Conservation (phyloP, 2,797 vertebrate species). For the Phrynocephalus forsythii region DNA sequence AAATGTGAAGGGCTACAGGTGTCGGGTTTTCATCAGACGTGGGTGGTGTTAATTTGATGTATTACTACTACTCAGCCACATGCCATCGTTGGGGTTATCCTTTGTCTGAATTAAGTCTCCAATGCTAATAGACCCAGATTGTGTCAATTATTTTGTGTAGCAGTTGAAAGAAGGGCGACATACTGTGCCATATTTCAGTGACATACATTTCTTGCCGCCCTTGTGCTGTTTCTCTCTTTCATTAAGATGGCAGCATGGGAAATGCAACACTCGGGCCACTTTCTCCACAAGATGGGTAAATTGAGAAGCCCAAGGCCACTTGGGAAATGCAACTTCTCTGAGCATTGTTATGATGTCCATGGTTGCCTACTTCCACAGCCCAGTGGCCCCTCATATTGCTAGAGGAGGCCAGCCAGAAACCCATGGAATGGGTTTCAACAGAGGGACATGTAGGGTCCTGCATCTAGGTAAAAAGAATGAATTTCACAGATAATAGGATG, state of each 20-base stretch:
- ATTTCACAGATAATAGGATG: too few species aligned
- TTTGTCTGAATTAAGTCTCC: slow-evolving; percentile 24
- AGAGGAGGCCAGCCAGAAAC: not conserved
- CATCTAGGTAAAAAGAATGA: too few species aligned
- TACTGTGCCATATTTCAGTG: slow-evolving; percentile 11
- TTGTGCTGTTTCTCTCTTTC: slow-evolving; percentile 20
- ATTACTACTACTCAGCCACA: slow-evolving; percentile 13
- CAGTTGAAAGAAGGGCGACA: slow-evolving; percentile 28
- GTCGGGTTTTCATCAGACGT: slow-evolving; percentile 4
- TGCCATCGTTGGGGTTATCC: not conserved
- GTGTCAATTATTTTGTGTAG: slow-evolving; percentile 20
- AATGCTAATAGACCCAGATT: slow-evolving; percentile 15
- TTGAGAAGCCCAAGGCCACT: not conserved
- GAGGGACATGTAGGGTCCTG: too few species aligned
- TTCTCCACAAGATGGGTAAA: not conserved
- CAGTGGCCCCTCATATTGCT: not conserved
- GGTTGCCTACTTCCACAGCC: not conserved
- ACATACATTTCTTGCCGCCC: not conserved
- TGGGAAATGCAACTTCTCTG: not conserved
- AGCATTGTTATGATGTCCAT: not conserved
- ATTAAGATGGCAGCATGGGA: not conserved
- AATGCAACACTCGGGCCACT: not conserved
- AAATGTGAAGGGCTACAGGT: not conserved
- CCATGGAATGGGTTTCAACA: too few species aligned
- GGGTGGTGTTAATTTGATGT: slow-evolving; percentile 7